Conservation (phyloP, 1,140 invertebrate genomes). For the Heterodera carotae region DNA sequence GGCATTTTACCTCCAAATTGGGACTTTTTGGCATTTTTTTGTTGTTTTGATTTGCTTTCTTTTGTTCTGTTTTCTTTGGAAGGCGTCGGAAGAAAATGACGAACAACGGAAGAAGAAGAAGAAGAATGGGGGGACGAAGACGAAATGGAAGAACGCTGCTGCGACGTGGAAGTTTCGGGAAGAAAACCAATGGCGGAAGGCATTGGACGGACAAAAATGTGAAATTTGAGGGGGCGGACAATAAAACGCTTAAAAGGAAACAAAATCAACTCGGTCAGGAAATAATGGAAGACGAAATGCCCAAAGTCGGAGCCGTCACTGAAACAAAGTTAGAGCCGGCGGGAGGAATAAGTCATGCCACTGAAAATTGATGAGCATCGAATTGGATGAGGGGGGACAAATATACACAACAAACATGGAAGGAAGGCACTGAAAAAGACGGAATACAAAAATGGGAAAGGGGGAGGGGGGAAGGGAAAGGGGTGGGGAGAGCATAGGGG, state of each 20-base stretch:
- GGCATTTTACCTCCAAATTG: not conserved
- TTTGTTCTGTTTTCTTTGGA: not conserved
- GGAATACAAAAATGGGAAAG: not conserved
- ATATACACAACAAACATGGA: not conserved
- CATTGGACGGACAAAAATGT: not conserved
- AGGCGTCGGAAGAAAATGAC: not conserved
- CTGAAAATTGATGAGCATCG: too few species aligned
- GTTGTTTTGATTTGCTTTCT: not conserved
- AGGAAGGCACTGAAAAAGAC: constrained; percentile 9
- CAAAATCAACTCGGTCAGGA: not conserved
- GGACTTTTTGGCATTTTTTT: constrained; percentile 1
- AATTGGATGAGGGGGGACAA: not conserved
- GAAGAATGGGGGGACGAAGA: not conserved
- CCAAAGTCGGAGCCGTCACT: too few species aligned
- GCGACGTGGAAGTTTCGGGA: too few species aligned
- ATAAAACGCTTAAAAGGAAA: not conserved
- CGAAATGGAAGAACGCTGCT: not conserved
- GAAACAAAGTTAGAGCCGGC: not conserved
- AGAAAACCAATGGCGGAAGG: too few species aligned
- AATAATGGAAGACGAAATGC: not conserved
- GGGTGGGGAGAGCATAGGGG: constrained; percentile 8
- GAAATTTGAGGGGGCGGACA: not conserved
- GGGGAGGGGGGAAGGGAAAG: not conserved
- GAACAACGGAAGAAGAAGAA: not conserved
- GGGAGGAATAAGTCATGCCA: too few species aligned